phyloP scores from a whole-genome alignment of 2,113 vertebrate species.

The Xenotilapia flavipinnis region DNA sequence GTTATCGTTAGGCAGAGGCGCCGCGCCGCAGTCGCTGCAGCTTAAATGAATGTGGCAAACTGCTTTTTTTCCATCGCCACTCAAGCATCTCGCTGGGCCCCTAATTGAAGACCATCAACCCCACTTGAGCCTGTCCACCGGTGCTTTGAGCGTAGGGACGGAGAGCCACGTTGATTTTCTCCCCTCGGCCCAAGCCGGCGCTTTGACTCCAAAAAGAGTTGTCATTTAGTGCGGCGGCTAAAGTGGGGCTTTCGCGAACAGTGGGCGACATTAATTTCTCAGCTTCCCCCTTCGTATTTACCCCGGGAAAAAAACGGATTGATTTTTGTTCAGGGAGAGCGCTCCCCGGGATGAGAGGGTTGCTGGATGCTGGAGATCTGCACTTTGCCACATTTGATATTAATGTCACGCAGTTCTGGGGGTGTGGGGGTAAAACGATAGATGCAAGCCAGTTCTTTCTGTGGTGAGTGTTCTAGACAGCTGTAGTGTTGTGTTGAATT shows the following conservation, averaged over 20 bases:
- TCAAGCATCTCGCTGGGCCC: slow-evolving; percentile 33
- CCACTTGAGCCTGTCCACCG: slow-evolving; percentile 40
- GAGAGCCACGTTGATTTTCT: slow-evolving; percentile 16
- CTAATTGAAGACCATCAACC: slow-evolving; percentile 58
- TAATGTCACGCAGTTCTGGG: slow-evolving; percentile 15
- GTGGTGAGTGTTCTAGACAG: not conserved
- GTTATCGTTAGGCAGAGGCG: slow-evolving; percentile 18
- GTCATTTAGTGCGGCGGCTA: slow-evolving; percentile 60
- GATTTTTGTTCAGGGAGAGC: not conserved
- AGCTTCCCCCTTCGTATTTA: slow-evolving; percentile 31
- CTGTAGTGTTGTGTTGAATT: not conserved
- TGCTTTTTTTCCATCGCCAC: slow-evolving; percentile 37
- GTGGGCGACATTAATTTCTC: slow-evolving; percentile 53
- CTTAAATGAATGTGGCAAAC: slow-evolving; percentile 55
- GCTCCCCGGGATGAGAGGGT: not conserved
- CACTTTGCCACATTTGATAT: not conserved
- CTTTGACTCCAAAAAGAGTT: slow-evolving; percentile 55
- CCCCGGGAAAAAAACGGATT: not conserved
- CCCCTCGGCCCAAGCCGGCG: not conserved
- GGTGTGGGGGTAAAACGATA: not conserved
- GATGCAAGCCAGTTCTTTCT: not conserved
- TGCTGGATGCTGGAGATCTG: not conserved
- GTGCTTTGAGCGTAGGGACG: not conserved
- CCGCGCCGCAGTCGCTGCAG: not conserved
- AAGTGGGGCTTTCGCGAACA: slow-evolving; percentile 46